phyloP scores from a whole-genome alignment of 2,113 vertebrate species.

The Oryzias woworae region DNA sequence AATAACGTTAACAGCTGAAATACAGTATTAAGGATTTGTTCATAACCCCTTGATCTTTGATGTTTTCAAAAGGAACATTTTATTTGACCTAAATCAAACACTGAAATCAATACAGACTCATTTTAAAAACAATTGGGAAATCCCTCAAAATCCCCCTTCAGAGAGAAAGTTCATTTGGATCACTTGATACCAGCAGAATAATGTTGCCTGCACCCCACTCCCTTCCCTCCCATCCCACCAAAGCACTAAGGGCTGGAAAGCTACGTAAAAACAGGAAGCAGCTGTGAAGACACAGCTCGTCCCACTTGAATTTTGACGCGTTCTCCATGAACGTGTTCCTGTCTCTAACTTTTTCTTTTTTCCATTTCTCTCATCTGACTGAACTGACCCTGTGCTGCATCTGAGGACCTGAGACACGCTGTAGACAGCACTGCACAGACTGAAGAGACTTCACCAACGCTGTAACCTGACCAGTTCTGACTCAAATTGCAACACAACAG shows the following conservation, averaged over 20 bases:
- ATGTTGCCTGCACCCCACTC: not conserved
- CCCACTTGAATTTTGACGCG: slow-evolving; percentile 25
- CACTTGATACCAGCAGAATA: slow-evolving; percentile 35
- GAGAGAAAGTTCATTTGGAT: slow-evolving; percentile 22
- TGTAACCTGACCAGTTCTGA: no score
- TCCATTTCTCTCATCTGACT: not conserved
- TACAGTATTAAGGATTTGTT: no score
- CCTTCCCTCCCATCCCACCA: slow-evolving; percentile 27
- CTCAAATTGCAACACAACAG: no score
- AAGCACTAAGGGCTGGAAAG: slow-evolving; percentile 51
- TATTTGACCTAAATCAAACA: not conserved
- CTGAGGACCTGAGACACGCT: not conserved
- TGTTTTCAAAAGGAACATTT: not conserved
- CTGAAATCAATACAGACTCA: not conserved
- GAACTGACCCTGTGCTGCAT: not conserved
- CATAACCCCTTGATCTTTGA: no score
- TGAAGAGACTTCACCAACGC: no score
- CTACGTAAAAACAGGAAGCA: slow-evolving; percentile 73
- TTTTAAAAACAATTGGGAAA: slow-evolving; percentile 10
- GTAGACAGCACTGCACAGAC: no score
- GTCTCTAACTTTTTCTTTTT: slow-evolving; percentile 4
- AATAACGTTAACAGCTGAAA: no score
- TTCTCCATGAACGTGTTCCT: slow-evolving; percentile 38
- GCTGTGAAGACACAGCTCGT: slow-evolving; percentile 51
- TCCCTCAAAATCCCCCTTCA: not conserved